Evolutionary conservation across 2,113 vertebrate species (phyloP), one percentile per base, ranked within the genome.

Genomic region (Odontesthes bonariensis): DNA sequence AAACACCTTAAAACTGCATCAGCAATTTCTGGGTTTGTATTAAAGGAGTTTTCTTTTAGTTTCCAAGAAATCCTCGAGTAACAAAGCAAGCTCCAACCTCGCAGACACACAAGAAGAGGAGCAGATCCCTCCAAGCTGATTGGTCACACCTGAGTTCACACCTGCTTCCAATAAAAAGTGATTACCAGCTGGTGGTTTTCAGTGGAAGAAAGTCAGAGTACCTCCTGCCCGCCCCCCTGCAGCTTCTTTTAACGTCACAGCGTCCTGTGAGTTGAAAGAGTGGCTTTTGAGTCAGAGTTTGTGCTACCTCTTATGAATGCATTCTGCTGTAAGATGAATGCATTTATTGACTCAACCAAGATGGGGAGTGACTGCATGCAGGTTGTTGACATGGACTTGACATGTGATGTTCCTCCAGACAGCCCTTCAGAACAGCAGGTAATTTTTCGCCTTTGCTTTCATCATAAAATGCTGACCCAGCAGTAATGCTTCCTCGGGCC

Each of bases 351-450:
- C 55, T 31, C 83, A 23, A 87, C 35, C 0, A 2, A 27, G 1
- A 88, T 88, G 12, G 77, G 75, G 19, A 70, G 66, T 0, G 8
- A 77, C 14, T 31, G 81, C 1, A 52, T 86, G 68, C 51, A 86
- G 59, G 20, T 58, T 22, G 75, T 47, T 6, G 92, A 92, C 33
- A 91, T 94, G 93, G 90, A 94, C 35, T 46, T 91, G 23, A 93
- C 87, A 4, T 73, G 61, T 40, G 55, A 35, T 17, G 20, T 14
- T 33, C 11, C 81, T 40, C 20, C 66, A 49, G 44, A 63, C 27
- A 67, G 27, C 38, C 6, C 20, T 4, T 54, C 62, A 59, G 3
- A 66, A 4, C 46, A 49, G 19, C 67, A 87, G 88, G 89, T 92
- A 35, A 81, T 5, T 12, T 23, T 0, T 32, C 33, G 35, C 35